Percentiles rank a stretch among this genome's conserved stretches.
phyloP scores from a whole-genome alignment of 2,797 vertebrate species.

The Lacerta agilis region DNA sequence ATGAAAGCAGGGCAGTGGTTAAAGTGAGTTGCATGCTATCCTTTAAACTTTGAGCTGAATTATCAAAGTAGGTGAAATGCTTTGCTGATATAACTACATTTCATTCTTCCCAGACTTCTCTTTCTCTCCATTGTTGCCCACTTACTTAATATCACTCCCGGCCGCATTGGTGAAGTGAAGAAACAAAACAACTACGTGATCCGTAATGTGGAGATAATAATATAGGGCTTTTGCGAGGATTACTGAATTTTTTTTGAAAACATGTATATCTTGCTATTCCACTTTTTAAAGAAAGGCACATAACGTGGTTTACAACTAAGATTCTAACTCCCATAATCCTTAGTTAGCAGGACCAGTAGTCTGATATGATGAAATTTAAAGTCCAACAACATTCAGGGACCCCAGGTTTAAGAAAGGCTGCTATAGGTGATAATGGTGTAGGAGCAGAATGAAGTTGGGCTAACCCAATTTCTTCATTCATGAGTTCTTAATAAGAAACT shows the following conservation, averaged over 20 bases:
- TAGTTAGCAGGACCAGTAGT: no score
- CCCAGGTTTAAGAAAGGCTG: no score
- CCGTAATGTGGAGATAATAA: neutral
- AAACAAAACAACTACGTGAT: neutral
- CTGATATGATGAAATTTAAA: no score
- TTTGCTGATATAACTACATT: neutral
- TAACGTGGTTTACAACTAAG: neutral
- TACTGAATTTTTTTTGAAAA: neutral
- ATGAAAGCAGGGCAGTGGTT: neutral
- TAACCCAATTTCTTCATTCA: neutral
- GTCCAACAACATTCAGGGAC: no score
- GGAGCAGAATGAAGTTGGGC: neutral
- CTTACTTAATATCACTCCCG: neutral
- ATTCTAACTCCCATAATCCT: no score
- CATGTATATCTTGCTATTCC: neutral
- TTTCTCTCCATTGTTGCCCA: neutral
- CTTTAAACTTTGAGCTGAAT: neutral
- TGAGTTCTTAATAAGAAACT: slow-evolving; percentile 21
- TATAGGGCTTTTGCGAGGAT: neutral
- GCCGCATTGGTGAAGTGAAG: neutral
- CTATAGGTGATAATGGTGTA: no score
- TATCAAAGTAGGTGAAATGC: neutral
- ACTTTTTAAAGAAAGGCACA: neutral
- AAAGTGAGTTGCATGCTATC: neutral
- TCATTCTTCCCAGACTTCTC: neutral